Base-by-base conservation (phyloP, 2,888 invertebrate species). In the Helicoverpa assulta region DNA sequence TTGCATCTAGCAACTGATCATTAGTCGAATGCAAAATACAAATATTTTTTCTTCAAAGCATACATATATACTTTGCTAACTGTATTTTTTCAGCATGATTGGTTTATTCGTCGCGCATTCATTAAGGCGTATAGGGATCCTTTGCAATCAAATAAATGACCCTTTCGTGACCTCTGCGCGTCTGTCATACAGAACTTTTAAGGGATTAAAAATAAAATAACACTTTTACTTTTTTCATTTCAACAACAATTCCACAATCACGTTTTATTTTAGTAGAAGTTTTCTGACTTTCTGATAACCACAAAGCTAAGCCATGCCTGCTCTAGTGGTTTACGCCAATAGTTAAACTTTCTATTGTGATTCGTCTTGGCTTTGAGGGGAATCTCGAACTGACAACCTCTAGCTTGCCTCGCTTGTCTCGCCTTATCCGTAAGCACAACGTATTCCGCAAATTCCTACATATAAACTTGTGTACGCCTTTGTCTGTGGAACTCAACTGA, bases 401-500 rank as follows among this genome's bases (percentile, higher is more conserved):
- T 63, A 18, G 53, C 26, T 53, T 21, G 40, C 7, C 16, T 53
- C 53, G 40, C 7, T 50, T 54, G n/a, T 64, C 19, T 16, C 21
- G 21, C 18, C 21, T 29, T 14, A 51, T 37, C 14, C 1, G 19
- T 21, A 47, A 47, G 47, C 47, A 12, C 47, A 47, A 67, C 21
- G 18, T n/a, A n/a, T 62, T 21, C 14, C 21, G 26, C 63, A 18
- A n/a, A n/a, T 53, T 67, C 18, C 14, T 21, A 18, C 21, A 52
- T 19, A 72, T 3, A 33, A 50, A 37, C 14, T 10, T 55, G 19
- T 29, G 14, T 21, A n/a, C 21, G n/a, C 50, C n/a, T 50, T 58
- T 51, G 33, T 63, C 40, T 21, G 60, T 47, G 26, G 56, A 73
- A 70, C 53, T 52, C 57, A 63, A 59, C 29, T 5, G 19, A 62